A percentile compares a stretch with the other conserved stretches of the same genome.
phyloP scores from a whole-genome alignment of 2,888 invertebrate genomes.

The Sericinus montela region DNA sequence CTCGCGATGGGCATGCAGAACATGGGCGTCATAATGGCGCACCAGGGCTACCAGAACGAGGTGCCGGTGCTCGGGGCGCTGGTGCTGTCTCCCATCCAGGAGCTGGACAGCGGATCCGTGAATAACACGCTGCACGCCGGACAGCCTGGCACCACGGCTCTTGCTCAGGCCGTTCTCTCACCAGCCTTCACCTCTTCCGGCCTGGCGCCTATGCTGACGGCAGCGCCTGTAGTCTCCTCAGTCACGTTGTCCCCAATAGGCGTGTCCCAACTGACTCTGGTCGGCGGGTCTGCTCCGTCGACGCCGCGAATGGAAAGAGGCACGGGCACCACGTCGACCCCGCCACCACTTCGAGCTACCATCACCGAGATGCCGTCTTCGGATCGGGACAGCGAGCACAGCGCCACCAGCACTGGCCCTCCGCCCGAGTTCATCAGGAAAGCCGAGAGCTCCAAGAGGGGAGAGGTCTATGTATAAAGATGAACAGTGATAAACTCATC shows the following conservation, averaged over 20 bases:
- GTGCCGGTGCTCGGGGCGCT: slow-evolving; percentile 87
- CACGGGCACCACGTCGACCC: slow-evolving; percentile 31
- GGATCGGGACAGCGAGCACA: slow-evolving; percentile 55
- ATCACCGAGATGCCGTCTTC: slow-evolving; percentile 44
- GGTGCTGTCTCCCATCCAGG: slow-evolving; percentile 90
- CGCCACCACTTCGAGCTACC: slow-evolving; percentile 36
- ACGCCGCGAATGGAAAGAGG: slow-evolving; percentile 50
- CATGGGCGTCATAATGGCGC: slow-evolving; percentile 85
- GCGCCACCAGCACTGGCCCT: slow-evolving; percentile 40
- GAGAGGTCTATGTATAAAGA: slow-evolving; percentile 64
- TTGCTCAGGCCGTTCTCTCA: slow-evolving; percentile 88
- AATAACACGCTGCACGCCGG: slow-evolving; percentile 86
- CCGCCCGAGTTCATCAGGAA: slow-evolving; percentile 49
- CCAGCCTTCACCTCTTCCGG: slow-evolving; percentile 76
- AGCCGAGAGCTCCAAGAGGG: slow-evolving; percentile 56
- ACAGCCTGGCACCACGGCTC: slow-evolving; percentile 86
- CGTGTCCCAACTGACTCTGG: slow-evolving; percentile 78
- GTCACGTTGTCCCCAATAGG: slow-evolving; percentile 79
- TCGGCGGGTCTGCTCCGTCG: slow-evolving; percentile 74
- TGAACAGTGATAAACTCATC: slow-evolving; percentile 4
- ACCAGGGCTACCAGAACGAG: slow-evolving; percentile 81
- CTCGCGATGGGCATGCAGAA: slow-evolving; percentile 75
- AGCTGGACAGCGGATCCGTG: slow-evolving; percentile 87
- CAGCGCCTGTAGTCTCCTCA: slow-evolving; percentile 71
- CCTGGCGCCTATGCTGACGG: slow-evolving; percentile 59